A percentile compares a stretch with the other conserved stretches of the same genome.
These are phyloP conservation scores for Clamator glandarius DNA, from an alignment of 2,797 vertebrate species.

Conservation along the genomic window DNA sequence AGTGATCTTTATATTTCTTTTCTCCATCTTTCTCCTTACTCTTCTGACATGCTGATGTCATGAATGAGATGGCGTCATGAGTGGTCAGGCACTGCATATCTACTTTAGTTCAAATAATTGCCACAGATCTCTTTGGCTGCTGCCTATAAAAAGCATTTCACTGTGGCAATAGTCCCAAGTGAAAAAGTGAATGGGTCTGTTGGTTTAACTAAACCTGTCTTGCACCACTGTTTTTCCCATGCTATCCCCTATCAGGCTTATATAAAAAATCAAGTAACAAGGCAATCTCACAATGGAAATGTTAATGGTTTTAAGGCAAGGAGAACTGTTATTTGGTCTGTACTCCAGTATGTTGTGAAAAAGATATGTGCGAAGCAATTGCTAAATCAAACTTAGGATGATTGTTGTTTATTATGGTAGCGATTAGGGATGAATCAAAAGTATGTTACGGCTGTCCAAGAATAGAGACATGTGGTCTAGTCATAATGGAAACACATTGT, in stretches of 20 bases:
- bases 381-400: not conserved
- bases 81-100: not conserved
- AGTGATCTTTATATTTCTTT: not conserved
- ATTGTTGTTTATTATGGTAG: not conserved
- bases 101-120: conserved; percentile 49
- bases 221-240: not conserved
- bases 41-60: not conserved
- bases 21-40: not conserved
- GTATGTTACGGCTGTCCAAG: not conserved
- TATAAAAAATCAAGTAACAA: not conserved
- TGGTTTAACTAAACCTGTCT: conserved; percentile 26
- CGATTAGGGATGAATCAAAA: not conserved
- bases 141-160: conserved; percentile 43
- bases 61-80: not conserved
- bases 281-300: not conserved
- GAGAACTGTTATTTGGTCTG: not conserved
- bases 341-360: not conserved
- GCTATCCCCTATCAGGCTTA: not conserved
- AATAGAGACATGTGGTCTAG: not conserved
- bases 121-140: conserved; percentile 18
- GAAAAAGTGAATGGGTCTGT: not conserved
- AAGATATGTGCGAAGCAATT: not conserved
- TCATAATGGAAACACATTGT: not conserved
- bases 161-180: conserved; percentile 54
- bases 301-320: not conserved